These are phyloP conservation scores for Gari tellinella DNA, from an alignment of 2,888 invertebrate genomes.

Conservation along the genomic window DNA sequence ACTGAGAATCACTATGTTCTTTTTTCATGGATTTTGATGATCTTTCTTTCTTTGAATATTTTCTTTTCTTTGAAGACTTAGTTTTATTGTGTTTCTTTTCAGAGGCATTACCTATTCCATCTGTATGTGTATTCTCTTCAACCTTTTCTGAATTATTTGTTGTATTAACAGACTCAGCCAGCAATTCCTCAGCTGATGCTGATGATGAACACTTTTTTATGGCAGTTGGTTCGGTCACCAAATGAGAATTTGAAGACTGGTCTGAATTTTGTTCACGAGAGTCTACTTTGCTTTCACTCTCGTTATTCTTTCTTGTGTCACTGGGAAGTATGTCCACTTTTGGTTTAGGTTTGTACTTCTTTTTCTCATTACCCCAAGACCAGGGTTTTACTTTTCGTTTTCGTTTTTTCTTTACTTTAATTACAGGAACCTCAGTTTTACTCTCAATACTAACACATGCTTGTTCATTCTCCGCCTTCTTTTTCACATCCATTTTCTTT, in stretches of 20 bases:
- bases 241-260: no score
- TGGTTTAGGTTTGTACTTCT: slow-evolving; percentile 56
- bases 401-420: slow-evolving; percentile 53
- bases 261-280: not conserved
- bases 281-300: not conserved
- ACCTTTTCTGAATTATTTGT: no score
- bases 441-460: not conserved
- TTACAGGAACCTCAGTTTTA: not conserved
- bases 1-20: not conserved
- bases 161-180: no score
- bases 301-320: no score
- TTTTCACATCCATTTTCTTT: not conserved
- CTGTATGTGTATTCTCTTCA: no score
- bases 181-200: not conserved
- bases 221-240: no score
- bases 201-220: no score
- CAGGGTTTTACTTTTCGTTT: slow-evolving; percentile 59
- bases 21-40: slow-evolving; percentile 3
- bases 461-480: not conserved
- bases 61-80: slow-evolving; percentile 17
- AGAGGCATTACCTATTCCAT: no score
- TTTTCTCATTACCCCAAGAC: slow-evolving; percentile 64
- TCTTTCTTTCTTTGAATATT: slow-evolving; percentile 5
- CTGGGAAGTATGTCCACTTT: slow-evolving; percentile 16
- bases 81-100: not conserved